Evolutionary conservation across 2,888 invertebrate genomes (phyloP).

Genomic region (Pachymerium ferrugineum): DNA sequence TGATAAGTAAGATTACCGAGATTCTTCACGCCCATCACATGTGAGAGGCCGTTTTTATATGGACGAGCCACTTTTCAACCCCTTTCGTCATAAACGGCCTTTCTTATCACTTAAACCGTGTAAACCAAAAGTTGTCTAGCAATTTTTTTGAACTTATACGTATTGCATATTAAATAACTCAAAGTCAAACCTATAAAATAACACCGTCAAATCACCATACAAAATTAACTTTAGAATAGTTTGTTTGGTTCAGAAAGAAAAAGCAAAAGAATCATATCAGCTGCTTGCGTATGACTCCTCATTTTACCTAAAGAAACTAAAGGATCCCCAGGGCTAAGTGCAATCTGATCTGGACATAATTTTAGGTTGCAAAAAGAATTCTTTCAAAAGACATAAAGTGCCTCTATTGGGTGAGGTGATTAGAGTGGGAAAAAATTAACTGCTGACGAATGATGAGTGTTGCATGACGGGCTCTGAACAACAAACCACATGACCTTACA

Average conservation of each 20-base stretch:
- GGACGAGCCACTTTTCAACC: not conserved
- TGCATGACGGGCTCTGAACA: not conserved
- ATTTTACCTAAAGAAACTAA: not conserved
- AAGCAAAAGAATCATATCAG: not conserved
- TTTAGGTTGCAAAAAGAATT: not conserved
- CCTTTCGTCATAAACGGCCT: no score
- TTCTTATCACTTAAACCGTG: not conserved
- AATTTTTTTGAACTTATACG: not conserved
- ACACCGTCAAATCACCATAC: no score
- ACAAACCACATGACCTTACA: not conserved
- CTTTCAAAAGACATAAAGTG: not conserved
- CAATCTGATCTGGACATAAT: conserved; percentile 9
- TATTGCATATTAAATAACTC: not conserved
- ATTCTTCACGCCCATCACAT: conserved; percentile 2
- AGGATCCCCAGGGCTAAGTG: not conserved
- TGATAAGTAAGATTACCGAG: not conserved
- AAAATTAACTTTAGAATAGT: not conserved
- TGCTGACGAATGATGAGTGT: conserved; percentile 4
- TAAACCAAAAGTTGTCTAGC: no score
- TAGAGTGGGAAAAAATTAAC: conserved; percentile 7
- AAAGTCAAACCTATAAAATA: not conserved
- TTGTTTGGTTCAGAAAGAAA: not conserved
- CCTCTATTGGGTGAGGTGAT: not conserved
- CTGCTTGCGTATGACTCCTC: not conserved
- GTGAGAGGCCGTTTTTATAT: not conserved